Evolutionary conservation across 1,140 invertebrate species (phyloP), one percentile per base, ranked within the genome.

Genomic region (Rhagoletis pomonella): DNA sequence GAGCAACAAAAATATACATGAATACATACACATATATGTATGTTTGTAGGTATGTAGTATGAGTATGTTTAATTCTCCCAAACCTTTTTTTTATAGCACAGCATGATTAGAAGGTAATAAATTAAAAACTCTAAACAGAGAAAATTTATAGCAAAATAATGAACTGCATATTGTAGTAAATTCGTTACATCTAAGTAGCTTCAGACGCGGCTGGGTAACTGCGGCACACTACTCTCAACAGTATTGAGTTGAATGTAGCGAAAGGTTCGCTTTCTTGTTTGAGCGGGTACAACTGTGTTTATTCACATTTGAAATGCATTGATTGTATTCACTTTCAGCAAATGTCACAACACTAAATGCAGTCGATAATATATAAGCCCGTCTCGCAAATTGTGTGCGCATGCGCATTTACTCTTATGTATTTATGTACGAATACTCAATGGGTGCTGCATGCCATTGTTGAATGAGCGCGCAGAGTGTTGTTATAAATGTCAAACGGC

Each of bases 131-230:
- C 29, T 29, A 29, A 29, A 29, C 29, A 29, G 29, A 17, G 39
- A 65, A 87, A 81, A 88, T 88, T 88, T 88, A 88, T 88, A 47
- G 60, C 55, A 59, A 86, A 60, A 88, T 88, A 88, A 88, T 88
- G 87, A 88, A 86, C 84, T 86, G 39, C 73, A 86, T 86, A 86
- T 88, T 88, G 87, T 88, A 69, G 87, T 44, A 58, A 88, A 88
- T 88, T 86, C 65, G 87, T 86, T 88, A 59, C 87, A 88, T 84
- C 87, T 88, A 29, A 29, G 29, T 29, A 29, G 29, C 29, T 29
- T 29, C 29, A 85, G 6, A 3, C 50, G 17, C 50, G 73, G 29
- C 29, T 29, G 42, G 12, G n/a, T 29, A 29, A 29, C 55, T 62
- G 29, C n/a, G 58, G 14, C 29, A 29, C 29, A 29, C 29, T 29